phyloP scores from a whole-genome alignment of 2,797 vertebrate species.

The Megaceryle alcyon region DNA sequence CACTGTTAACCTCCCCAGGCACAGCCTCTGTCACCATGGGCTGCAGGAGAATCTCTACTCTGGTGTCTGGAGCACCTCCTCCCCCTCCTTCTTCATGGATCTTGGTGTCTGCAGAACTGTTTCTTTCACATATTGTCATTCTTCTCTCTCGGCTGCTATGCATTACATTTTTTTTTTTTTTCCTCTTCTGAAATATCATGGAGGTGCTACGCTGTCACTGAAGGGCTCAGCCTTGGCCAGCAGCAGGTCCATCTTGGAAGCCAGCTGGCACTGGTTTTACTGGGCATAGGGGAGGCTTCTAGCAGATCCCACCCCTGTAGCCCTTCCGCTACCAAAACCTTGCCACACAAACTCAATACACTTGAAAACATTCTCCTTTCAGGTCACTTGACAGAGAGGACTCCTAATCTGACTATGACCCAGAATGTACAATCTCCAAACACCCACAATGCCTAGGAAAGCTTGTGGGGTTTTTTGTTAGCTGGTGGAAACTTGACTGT shows the following conservation, averaged over 20 bases:
- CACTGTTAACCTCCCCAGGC: no score
- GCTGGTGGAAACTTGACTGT: not conserved
- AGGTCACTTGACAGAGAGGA: not conserved
- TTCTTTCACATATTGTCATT: not conserved
- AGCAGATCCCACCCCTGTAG: not conserved
- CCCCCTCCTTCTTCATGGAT: no score
- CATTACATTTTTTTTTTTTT: not conserved
- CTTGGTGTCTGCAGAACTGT: not conserved
- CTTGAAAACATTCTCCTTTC: not conserved
- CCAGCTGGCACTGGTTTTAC: rapidly evolving
- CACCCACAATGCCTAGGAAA: not conserved
- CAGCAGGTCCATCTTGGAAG: not conserved
- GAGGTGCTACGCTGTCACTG: rapidly evolving
- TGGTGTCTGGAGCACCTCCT: not conserved
- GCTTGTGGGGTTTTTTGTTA: not conserved
- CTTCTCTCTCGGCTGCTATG: not conserved
- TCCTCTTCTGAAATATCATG: not conserved
- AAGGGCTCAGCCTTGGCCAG: not conserved
- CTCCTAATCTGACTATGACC: not conserved
- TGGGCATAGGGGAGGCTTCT: no score
- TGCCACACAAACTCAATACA: not conserved
- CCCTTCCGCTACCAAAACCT: not conserved
- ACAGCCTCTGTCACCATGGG: not conserved
- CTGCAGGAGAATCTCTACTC: not conserved
- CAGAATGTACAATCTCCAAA: not conserved